phyloP scores from a whole-genome alignment of 2,113 vertebrate species.

The Megalops atlanticus region DNA sequence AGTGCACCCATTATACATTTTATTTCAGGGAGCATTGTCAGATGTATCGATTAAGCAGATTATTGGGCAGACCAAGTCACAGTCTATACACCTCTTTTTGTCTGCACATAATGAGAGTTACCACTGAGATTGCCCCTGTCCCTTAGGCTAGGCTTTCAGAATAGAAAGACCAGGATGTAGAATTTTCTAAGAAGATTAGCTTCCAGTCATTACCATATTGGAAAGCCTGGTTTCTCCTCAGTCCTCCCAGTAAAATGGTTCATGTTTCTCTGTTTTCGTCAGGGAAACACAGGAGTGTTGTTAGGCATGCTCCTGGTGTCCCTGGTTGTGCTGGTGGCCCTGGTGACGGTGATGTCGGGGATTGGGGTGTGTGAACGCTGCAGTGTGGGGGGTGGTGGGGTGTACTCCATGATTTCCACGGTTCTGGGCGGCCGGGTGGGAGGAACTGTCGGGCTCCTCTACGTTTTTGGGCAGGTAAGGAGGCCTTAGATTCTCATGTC shows the following conservation, averaged over 20 bases:
- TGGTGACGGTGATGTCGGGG: slow-evolving; percentile 90
- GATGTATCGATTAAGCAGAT: no score
- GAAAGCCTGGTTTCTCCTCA: not conserved
- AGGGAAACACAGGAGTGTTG: slow-evolving; percentile 93
- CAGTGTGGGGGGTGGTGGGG: slow-evolving; percentile 81
- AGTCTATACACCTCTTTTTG: no score
- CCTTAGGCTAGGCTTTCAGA: no score
- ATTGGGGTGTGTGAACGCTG: slow-evolving; percentile 85
- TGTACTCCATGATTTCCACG: slow-evolving; percentile 94
- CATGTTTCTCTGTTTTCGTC: slow-evolving; percentile 13
- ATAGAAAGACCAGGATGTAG: not conserved
- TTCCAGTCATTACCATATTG: not conserved
- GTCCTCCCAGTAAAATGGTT: not conserved
- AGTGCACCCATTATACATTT: no score
- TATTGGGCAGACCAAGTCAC: no score
- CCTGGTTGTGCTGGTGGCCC: slow-evolving; percentile 82
- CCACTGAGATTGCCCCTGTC: no score
- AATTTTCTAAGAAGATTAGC: not conserved
- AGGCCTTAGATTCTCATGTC: not conserved
- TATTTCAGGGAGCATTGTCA: no score
- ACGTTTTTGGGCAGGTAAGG: slow-evolving; percentile 94
- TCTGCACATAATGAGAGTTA: no score
- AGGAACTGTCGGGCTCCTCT: slow-evolving; percentile 88
- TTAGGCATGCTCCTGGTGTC: slow-evolving; percentile 90
- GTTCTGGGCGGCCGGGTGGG: slow-evolving; percentile 85